Evolutionary conservation across 2,797 vertebrate genomes (phyloP), one percentile per base, ranked within the genome.

Genomic region (Pipistrellus pipistrellus): DNA sequence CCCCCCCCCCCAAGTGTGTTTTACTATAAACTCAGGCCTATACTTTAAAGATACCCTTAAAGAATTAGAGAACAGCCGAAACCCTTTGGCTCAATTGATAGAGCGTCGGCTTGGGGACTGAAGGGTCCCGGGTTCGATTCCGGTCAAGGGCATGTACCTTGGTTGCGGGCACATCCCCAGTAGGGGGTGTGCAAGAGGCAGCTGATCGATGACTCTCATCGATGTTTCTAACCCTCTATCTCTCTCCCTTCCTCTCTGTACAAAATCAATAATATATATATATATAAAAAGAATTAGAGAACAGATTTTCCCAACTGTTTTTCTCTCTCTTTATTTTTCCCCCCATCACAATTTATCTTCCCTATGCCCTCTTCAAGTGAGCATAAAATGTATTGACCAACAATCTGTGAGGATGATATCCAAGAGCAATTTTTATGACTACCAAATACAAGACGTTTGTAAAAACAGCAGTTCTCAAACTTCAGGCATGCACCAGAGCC

Each of bases 391-490:
- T 13, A 73, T 46, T 83, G 75, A 81, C 4, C 76, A 91, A 62
- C 20, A 66, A 51, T 69, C 30, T 81, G 7, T 90, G 55, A 92
- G 27, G 48, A 48, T 81, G 14, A 73, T 75, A 53, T 88, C n/a
- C 90, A 90, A 86, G 51, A 83, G 21, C 27, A 72, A 78, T 20
- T 94, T 83, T 88, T 38, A 78, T 66, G n/a, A 88, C 38, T 66
- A 88, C 23, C n/a, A 91, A 84, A 93, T 71, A 94, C 0, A 83
- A 2, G 75, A 25, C 72, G 23, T 46, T 21, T 88, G 25, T 85
- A 89, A 96, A 75, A 93, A 76, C 35, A 66, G 41, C 51, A 48
- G 62, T 90, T 95, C 76, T 95, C 72, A 91, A 73, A 89, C 25
- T 95, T 84, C 35, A 85, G 38, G 9, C 51, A 27, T 44, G n/a